Base-by-base conservation (phyloP, 2,888 invertebrate genomes). In the Pristionchus japonicus region DNA sequence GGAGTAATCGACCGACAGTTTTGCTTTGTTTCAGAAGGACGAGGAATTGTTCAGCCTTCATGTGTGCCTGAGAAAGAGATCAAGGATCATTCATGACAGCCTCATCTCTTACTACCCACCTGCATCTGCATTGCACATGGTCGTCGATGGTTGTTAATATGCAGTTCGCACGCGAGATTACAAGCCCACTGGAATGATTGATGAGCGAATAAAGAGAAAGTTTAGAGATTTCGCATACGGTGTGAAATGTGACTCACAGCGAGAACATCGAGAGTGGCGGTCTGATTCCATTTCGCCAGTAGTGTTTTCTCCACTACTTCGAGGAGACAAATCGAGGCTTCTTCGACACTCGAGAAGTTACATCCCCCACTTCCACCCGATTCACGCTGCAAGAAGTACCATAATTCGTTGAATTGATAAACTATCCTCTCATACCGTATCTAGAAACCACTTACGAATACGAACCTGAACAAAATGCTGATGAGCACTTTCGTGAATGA, bases 161-260 rank as follows among this genome's bases (percentile, higher is more conserved):
- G 88, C 37, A 92, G 67, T 40, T 91, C 91, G 31, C 89, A 89
- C 20, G 87, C 84, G 4, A 91, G 61, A 43, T 89, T 89, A 64
- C 92, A 92, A 61, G 89, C 85, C 90, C 90, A 92, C 90, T 91
- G 61, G 49, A 91, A 49, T n/a, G n/a, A n/a, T n/a, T n/a, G n/a
- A n/a, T n/a, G n/a, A n/a, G n/a, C n/a, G n/a, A n/a, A n/a, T n/a
- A n/a, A n/a, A n/a, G n/a, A n/a, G n/a, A n/a, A n/a, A n/a, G n/a
- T n/a, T n/a, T n/a, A n/a, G n/a, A n/a, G n/a, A n/a, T n/a, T n/a
- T n/a, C n/a, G n/a, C n/a, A n/a, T n/a, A n/a, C n/a, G 47, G 7
- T 23, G 6, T 57, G 61, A 20, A 23, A 13, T 52, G 23, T 7
- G 27, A 47, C 43, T 31, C 23, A 86, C 86, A 17, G n/a, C 23